Conservation (phyloP, 2,113 vertebrate genomes). For the Haliaeetus leucogaster region DNA sequence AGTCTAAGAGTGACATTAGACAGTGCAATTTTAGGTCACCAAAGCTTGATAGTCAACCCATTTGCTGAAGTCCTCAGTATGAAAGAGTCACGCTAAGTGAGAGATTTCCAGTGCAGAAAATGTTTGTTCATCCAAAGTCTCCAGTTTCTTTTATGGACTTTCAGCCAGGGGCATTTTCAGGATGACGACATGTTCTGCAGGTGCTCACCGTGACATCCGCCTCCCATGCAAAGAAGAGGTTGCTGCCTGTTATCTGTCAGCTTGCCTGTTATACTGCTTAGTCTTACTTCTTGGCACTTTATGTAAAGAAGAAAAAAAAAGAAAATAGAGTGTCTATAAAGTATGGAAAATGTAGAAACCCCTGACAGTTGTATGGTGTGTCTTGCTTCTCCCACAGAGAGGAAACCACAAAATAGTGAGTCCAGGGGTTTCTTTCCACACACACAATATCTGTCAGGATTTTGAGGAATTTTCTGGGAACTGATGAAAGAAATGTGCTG, state of each 20-base stretch:
- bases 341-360: conserved; percentile 49
- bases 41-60: background rate
- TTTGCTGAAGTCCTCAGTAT: background rate
- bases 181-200: background rate
- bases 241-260: conserved; percentile 35
- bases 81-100: background rate
- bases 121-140: background rate
- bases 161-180: background rate
- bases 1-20: background rate
- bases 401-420: conserved; percentile 60
- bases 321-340: background rate
- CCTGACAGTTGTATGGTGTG: conserved; percentile 52
- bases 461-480: conserved; percentile 52
- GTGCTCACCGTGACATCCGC: background rate
- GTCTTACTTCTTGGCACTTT: conserved; percentile 16
- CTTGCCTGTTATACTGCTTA: conserved; percentile 7
- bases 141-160: background rate
- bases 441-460: conserved; percentile 46
- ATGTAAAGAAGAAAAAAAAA: background rate
- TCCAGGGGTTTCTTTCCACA: conserved; percentile 30
- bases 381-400: conserved; percentile 57
- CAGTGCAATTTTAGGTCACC: background rate
- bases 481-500: conserved; percentile 34
- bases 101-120: background rate
- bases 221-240: background rate